phyloP scores from a whole-genome alignment of 2,888 invertebrate species.

The Tiliacea citrago region DNA sequence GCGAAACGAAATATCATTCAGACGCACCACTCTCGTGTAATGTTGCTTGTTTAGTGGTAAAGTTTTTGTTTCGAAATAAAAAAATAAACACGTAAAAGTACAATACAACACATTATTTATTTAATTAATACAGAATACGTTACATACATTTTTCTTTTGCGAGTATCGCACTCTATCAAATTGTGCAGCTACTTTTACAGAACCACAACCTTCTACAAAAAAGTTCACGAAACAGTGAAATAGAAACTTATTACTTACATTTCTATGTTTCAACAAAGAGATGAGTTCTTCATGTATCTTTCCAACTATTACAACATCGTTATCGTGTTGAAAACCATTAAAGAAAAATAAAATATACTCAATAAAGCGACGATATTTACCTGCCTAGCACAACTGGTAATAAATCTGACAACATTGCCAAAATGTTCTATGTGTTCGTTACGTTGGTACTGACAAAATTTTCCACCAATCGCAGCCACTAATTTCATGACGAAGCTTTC shows the following conservation, averaged over 20 bases:
- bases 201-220: constrained; percentile 88
- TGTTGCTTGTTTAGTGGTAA: constrained; percentile 65
- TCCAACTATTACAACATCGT: constrained; percentile 76
- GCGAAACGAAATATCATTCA: constrained; percentile 79
- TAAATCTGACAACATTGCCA: constrained; percentile 89
- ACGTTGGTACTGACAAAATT: constrained; percentile 84
- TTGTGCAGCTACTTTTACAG: constrained; percentile 89
- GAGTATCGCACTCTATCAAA: constrained; percentile 86
- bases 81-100: constrained; percentile 51
- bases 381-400: constrained; percentile 88
- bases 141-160: constrained; percentile 82
- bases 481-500: constrained; percentile 85
- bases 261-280: constrained; percentile 71
- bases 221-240: constrained; percentile 86
- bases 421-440: constrained; percentile 76
- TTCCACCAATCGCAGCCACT: constrained; percentile 78
- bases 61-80: constrained; percentile 60
- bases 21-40: constrained; percentile 69
- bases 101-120: constrained; percentile 49
- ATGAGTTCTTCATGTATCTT: constrained; percentile 74
- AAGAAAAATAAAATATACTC: constrained; percentile 86
- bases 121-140: constrained; percentile 62
- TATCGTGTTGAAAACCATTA: constrained; percentile 80
- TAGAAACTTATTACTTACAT: constrained; percentile 79
- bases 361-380: constrained; percentile 87